Evolutionary conservation across 2,113 vertebrate genomes (phyloP).

Genomic region (rat (Rattus norvegicus)): GRCr8 NC_086032.1:74882501-74883000

Average conservation of each 20-base stretch:
- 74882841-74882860: not conserved
- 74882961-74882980: not conserved
- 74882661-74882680: not conserved
- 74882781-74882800: not conserved
- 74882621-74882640: not conserved
- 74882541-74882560: not conserved
- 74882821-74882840: not conserved
- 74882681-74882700: not conserved
- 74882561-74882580: not conserved
- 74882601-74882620: not conserved
- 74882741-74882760: not conserved
- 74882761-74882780: not conserved
- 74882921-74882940: not conserved
- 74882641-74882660: not conserved
- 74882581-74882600: not conserved
- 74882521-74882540: not conserved
- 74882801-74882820: not conserved
- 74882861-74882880: not conserved
- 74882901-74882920: not conserved
- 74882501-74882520: not conserved
- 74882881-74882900: not conserved
- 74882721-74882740: not conserved
- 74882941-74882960: no score
- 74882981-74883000: not conserved
- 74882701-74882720: not conserved